Conservation (phyloP, 2,888 invertebrate species). For the Pediacus dermestoides region DNA sequence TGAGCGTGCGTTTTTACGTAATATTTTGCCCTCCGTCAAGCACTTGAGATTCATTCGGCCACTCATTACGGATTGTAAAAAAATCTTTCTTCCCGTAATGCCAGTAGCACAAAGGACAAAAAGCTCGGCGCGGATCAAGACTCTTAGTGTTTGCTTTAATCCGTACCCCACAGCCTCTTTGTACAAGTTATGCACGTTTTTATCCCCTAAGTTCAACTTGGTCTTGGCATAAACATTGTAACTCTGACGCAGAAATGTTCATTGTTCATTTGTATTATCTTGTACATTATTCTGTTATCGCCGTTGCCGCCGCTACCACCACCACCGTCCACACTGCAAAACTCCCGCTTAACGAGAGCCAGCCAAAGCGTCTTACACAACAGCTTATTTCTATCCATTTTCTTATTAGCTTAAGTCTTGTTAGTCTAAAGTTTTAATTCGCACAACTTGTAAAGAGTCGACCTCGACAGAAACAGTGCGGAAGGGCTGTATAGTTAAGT, state of each 20-base stretch:
- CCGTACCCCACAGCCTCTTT: constrained; percentile 17
- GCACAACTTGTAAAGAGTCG: constrained; percentile 53
- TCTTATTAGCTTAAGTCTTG: constrained; percentile 56
- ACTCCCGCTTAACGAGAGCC: constrained; percentile 31
- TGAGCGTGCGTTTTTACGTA: constrained; percentile 36
- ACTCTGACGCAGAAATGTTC: constrained; percentile 4
- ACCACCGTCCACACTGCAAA: constrained; percentile 32
- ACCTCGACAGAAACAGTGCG: constrained; percentile 39
- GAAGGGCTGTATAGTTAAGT: constrained; percentile 45
- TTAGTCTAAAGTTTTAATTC: constrained; percentile 65
- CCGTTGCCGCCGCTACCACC: constrained; percentile 9
- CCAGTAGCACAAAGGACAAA: constrained; percentile 29
- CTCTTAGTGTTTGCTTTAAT: constrained; percentile 19
- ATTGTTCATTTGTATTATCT: constrained; percentile 19
- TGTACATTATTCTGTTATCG: constrained; percentile 6
- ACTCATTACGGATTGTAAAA: constrained; percentile 38
- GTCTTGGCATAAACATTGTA: too few relatives aligned
- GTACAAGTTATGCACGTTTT: constrained; percentile 15
- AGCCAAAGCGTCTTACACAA: constrained; percentile 48
- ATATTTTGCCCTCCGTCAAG: constrained; percentile 21
- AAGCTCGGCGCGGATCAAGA: constrained; percentile 18
- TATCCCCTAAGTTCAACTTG: constrained; percentile 8
- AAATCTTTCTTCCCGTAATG: constrained; percentile 31
- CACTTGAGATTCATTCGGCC: constrained; percentile 31
- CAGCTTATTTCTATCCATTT: constrained; percentile 52